Base-by-base conservation (phyloP, 1,140 invertebrate species). In the Drosophila ercepeae region DNA sequence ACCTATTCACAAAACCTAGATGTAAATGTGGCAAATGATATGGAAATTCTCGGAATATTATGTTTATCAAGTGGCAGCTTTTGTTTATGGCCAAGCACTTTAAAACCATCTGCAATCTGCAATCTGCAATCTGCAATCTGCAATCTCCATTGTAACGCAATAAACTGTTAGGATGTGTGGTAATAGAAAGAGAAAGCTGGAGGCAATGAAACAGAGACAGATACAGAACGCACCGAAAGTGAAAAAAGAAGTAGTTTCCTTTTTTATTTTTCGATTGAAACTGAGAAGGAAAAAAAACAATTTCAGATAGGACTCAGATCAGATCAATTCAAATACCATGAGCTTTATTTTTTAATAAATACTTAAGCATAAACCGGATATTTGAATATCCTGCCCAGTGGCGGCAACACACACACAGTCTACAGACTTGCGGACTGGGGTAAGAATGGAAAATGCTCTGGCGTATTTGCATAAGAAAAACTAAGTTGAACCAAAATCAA, bases 401-500 rank as follows among this genome's bases (percentile, higher is more conserved):
- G 72, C 81, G 61, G 49, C 78, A 70, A 41, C 50, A 36, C 59
- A 48, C 14, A 54, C 42, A 57, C 48, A 19, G 19, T 19, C 59
- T n/a, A n/a, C n/a, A n/a, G 13, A 27, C 19, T 50, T 41, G 53
- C 59, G 9, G 50, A 52, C 48, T 52, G 49, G 55, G 82, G n/a
- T 74, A 54, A 81, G 79, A 84, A 81, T 77, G 58, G 77, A 88
- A 88, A 84, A 81, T 77, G 51, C 68, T 79, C 55, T 16, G 75
- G 55, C 79, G 81, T 84, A 84, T 84, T 84, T 84, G 81, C 81
- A 84, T 84, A 84, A 88, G 81, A 84, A 84, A 75, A 84, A 84
- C 81, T 86, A 69, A 77, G 76, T 88, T 88, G 82, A 81, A 84
- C 76, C 81, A 59, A 88, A 84, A 84, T 84, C 81, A 84, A 84